Base-by-base conservation (phyloP, 2,797 vertebrate genomes). In the Trematomus bernacchii region DNA sequence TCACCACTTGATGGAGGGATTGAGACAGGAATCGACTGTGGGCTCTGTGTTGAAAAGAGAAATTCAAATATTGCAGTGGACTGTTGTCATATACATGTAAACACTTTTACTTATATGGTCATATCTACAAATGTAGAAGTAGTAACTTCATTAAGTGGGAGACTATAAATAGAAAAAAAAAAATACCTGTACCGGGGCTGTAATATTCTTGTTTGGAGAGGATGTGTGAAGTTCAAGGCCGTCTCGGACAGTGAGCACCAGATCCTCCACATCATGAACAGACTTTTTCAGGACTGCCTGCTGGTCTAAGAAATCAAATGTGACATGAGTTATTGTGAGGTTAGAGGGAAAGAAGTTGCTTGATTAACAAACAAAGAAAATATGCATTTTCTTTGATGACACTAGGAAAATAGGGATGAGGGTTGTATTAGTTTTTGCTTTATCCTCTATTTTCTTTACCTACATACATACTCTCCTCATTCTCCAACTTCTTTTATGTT, bases 251-350 rank as follows among this genome's bases (percentile, higher is more conserved):
- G 5, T 64, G 3, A 91, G 3, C 51, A 15, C 62, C 50, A 90
- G 42, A 60, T 0, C 7, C 7, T 73, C 27, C 60, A 91, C 55
- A 3, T 16, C 40, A 21, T 89, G 88, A 51, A 74, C 0, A 1
- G 4, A 9, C 44, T 3, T 83, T 66, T 43, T 21, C 42, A 90
- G 75, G 1, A 90, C 79, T 4, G 30, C 8, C 40, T 86, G 83
- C 51, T 90, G 86, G 60, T 58, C 87, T 91, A 12, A 46, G 3
- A 48, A 3, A n/a, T 12, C 15, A 9, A 27, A 42, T n/a, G 3
- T 3, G 1, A 23, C 33, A 14, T 5, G 2, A 18, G 3, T 37
- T 42, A 23, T 9, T 27, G 13, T n/a, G 23, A 14, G 33, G 21
- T 47, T 44, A 2, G 16, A 33, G 23, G 21, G 15, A 3, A n/a